These are phyloP conservation scores for Papilio elwesi DNA, from an alignment of 2,888 invertebrate species.

Conservation along the genomic window DNA sequence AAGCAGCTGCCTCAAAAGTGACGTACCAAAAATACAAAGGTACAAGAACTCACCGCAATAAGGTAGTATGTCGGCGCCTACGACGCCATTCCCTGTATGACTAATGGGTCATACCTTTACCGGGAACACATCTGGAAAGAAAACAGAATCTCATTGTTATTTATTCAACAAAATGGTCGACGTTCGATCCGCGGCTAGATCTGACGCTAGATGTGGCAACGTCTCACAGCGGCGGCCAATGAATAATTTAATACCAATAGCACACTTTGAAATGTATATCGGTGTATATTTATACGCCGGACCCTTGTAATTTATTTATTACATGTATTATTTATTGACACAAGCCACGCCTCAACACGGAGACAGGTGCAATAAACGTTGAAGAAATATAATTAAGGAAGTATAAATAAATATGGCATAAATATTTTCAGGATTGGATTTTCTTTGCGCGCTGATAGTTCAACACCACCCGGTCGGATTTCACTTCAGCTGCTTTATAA, in stretches of 20 bases:
- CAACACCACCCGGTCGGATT: too few relatives aligned
- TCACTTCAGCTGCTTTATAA: too few relatives aligned
- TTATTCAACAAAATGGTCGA: constrained; percentile 22
- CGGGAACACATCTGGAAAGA: constrained; percentile 69
- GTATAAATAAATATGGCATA: not conserved
- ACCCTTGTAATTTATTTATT: constrained; percentile 12
- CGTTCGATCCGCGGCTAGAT: constrained; percentile 32
- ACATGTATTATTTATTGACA: constrained; percentile 7
- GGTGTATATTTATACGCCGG: not conserved
- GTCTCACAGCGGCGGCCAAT: not conserved
- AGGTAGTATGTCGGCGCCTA: constrained; percentile 48
- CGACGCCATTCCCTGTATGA: constrained; percentile 60
- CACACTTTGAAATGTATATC: constrained; percentile 9
- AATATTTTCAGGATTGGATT: too few relatives aligned
- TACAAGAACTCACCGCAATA: constrained; percentile 46
- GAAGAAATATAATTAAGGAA: not conserved
- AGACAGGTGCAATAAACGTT: not conserved
- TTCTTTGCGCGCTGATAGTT: too few relatives aligned
- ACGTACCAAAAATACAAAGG: not conserved
- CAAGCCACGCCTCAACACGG: not conserved
- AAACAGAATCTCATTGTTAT: constrained; percentile 40
- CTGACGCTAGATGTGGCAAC: constrained; percentile 1
- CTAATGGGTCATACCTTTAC: constrained; percentile 59
- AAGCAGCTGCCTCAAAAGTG: not conserved
- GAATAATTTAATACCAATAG: constrained; percentile 26